phyloP scores from a whole-genome alignment of 2,797 vertebrate genomes.

The Microtus agrestis region DNA sequence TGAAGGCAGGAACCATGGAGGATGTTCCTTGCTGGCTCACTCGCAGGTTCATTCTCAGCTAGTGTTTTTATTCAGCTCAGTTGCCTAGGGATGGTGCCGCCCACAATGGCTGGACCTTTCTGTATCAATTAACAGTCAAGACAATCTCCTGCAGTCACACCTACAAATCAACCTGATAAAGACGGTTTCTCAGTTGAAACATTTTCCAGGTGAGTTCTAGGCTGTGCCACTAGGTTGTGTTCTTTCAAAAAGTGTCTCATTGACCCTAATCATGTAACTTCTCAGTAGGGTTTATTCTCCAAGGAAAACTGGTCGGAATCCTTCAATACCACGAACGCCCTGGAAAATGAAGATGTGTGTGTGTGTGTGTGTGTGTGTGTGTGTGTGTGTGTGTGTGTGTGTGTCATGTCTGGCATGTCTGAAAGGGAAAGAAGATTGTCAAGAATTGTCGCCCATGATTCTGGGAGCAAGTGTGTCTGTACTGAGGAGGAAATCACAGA shows the following conservation, averaged over 20 bases:
- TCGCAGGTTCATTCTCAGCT: not conserved
- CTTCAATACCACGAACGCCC: not conserved
- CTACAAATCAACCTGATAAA: not conserved
- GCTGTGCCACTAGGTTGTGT: not conserved
- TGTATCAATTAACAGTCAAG: not conserved
- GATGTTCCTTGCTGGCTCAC: not conserved
- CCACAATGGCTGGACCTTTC: not conserved
- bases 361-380: no score
- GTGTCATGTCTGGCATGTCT: not conserved
- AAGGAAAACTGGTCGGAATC: not conserved
- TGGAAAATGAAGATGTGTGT: no score
- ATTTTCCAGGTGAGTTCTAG: not conserved
- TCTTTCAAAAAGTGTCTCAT: not conserved
- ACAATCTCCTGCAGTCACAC: not conserved
- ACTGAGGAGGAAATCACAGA: not conserved
- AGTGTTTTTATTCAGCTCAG: not conserved
- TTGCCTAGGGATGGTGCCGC: not conserved
- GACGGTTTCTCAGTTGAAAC: not conserved
- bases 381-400: no score
- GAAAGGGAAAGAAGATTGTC: not conserved
- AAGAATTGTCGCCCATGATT: not conserved
- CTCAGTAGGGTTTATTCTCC: not conserved
- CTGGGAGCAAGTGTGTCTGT: not conserved
- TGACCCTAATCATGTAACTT: not conserved
- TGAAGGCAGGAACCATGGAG: not conserved